phyloP scores from a whole-genome alignment of 2,113 vertebrate species.

The Pagrus major region DNA sequence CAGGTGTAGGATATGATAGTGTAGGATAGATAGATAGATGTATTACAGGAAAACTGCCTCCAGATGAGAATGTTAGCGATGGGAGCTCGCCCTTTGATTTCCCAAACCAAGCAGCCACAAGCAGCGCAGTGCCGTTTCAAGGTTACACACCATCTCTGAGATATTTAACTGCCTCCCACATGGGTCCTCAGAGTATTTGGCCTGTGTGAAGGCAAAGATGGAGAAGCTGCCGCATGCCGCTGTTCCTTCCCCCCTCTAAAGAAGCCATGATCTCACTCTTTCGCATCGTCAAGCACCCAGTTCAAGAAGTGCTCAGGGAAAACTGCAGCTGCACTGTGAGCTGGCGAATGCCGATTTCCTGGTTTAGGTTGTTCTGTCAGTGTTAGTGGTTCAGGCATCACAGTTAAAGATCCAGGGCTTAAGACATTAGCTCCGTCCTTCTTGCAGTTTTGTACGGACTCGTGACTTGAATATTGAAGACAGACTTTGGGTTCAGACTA shows the following conservation, averaged over 20 bases:
- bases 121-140: conserved; percentile 13
- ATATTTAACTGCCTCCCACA: background rate
- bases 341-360: conserved; percentile 36
- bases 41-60: conserved; percentile 41
- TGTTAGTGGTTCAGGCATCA: conserved; percentile 22
- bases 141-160: background rate
- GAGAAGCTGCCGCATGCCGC: conserved; percentile 29
- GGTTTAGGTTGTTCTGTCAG: conserved; percentile 20
- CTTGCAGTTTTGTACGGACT: background rate
- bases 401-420: conserved; percentile 33
- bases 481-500: background rate
- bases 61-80: conserved; percentile 32
- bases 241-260: conserved; percentile 8
- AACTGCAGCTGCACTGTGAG: conserved; percentile 79
- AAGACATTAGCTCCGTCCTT: conserved; percentile 4
- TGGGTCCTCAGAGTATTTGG: background rate
- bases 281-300: conserved; percentile 64
- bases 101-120: conserved; percentile 1
- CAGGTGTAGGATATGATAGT: conserved; percentile 10
- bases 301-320: conserved; percentile 86
- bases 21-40: background rate
- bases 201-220: conserved; percentile 1
- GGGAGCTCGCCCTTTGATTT: conserved; percentile 27
- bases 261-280: conserved; percentile 78
- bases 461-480: conserved; percentile 11